A percentile compares a stretch with the other conserved stretches of the same genome.
Evolutionary conservation across 1,140 invertebrate species (phyloP).

Genomic region (Drosophila prosaltans): DNA sequence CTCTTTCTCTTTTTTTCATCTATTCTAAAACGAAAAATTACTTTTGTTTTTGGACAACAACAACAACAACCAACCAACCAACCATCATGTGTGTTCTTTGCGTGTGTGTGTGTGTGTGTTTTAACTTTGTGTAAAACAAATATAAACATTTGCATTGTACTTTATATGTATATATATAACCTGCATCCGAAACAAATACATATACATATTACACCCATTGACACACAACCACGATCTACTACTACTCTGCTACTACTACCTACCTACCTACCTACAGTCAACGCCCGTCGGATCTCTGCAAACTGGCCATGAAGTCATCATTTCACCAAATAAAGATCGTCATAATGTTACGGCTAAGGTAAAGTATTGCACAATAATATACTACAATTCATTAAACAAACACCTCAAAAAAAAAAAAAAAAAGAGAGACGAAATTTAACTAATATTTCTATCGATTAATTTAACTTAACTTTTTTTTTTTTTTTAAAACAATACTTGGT

Average conservation of each 20-base stretch:
- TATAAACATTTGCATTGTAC: slow-evolving; percentile 29
- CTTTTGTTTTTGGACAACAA: slow-evolving; percentile 41
- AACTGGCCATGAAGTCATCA: slow-evolving; percentile 93
- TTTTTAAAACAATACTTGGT: not conserved
- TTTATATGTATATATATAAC: slow-evolving; percentile 49
- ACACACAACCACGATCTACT: not conserved
- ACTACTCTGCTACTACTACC: slow-evolving; percentile 12
- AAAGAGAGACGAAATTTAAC: not conserved
- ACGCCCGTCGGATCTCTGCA: slow-evolving; percentile 95
- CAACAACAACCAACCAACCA: slow-evolving; percentile 38
- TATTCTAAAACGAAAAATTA: slow-evolving; percentile 16
- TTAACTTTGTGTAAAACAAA: slow-evolving; percentile 40
- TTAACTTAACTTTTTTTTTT: not conserved
- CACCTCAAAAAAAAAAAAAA: not conserved
- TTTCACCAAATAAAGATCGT: slow-evolving; percentile 94
- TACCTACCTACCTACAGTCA: slow-evolving; percentile 85
- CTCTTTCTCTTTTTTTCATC: slow-evolving; percentile 54
- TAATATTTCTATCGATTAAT: not conserved
- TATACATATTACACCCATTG: not conserved
- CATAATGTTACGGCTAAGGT: slow-evolving; percentile 92
- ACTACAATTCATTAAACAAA: slow-evolving; percentile 31
- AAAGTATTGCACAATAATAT: slow-evolving; percentile 76
- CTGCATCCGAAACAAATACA: not conserved
- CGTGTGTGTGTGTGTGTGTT: slow-evolving; percentile 60
- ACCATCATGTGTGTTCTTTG: slow-evolving; percentile 47